Conservation (phyloP, 2,888 invertebrate genomes). For the Rhagophthalmus giganteus region DNA sequence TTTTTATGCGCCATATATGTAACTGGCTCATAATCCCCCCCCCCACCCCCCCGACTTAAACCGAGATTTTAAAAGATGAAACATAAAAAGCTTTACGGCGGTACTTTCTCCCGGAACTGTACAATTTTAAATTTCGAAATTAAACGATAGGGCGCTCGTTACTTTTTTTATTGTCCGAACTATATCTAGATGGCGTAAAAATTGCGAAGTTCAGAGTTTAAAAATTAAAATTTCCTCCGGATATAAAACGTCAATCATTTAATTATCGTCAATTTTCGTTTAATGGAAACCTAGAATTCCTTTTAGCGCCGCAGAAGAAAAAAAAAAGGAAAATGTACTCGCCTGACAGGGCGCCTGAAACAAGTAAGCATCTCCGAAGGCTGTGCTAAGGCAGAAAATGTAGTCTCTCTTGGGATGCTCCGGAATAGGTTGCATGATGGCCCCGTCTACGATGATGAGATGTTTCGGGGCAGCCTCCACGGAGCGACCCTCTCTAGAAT, state of each 20-base stretch:
- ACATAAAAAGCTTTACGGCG: too few relatives aligned
- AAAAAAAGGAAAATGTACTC: slow-evolving; percentile 45
- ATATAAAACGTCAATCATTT: too few relatives aligned
- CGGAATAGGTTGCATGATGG: slow-evolving; percentile 98
- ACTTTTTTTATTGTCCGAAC: too few relatives aligned
- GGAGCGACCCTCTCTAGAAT: slow-evolving; percentile 85
- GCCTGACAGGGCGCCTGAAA: slow-evolving; percentile 90
- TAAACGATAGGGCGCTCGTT: too few relatives aligned
- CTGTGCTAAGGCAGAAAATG: slow-evolving; percentile 97
- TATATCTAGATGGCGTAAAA: too few relatives aligned
- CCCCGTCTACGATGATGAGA: slow-evolving; percentile 93
- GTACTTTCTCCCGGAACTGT: too few relatives aligned
- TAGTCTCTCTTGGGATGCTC: slow-evolving; percentile 97
- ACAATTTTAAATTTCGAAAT: too few relatives aligned
- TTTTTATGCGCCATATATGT: too few relatives aligned
- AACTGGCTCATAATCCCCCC: too few relatives aligned
- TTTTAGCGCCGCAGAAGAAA: background rate
- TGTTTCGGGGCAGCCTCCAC: slow-evolving; percentile 94
- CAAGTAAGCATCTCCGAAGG: slow-evolving; percentile 96
- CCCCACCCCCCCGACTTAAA: too few relatives aligned
- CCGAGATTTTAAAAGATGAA: too few relatives aligned
- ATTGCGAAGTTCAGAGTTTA: too few relatives aligned
- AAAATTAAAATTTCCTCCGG: background rate
- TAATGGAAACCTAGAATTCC: background rate
- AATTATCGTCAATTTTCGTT: background rate